phyloP scores from a whole-genome alignment of 1,140 invertebrate species.

The Drosophila baimaii region DNA sequence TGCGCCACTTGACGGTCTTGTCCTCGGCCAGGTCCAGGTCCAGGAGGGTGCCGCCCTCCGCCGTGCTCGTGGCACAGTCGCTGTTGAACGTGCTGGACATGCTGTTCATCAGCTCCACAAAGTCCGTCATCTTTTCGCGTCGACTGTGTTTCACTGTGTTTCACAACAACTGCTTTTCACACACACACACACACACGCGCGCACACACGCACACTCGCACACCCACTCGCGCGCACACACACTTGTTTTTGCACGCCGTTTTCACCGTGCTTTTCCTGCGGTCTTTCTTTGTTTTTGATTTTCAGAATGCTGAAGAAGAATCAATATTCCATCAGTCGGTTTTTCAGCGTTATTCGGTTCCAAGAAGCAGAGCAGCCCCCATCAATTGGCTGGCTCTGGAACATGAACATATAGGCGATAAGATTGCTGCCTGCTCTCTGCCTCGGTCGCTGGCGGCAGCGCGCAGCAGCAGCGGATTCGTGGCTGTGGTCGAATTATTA shows the following conservation, averaged over 20 bases:
- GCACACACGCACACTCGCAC: neutral
- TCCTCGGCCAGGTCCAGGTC: conserved; percentile 79
- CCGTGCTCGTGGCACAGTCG: conserved; percentile 75
- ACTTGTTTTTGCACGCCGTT: neutral
- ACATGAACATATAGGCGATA: conserved; percentile 31
- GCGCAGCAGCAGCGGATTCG: conserved; percentile 14
- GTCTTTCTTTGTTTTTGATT: conserved; percentile 13
- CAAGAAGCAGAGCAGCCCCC: conserved; percentile 13
- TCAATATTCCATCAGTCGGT: conserved; percentile 39
- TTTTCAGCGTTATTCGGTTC: conserved; percentile 3
- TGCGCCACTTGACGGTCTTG: conserved; percentile 83
- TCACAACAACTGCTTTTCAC: conserved; percentile 6
- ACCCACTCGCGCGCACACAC: neutral
- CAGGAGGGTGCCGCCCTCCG: conserved; percentile 70
- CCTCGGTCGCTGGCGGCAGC: conserved; percentile 14
- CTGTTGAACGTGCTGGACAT: conserved; percentile 79
- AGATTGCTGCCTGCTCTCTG: conserved; percentile 32
- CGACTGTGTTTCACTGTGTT: conserved; percentile 1
- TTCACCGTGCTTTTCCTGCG: conserved; percentile 3
- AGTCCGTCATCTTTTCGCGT: conserved; percentile 70
- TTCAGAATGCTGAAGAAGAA: conserved; percentile 12
- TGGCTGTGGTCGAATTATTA: conserved; percentile 11
- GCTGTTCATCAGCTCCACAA: conserved; percentile 73
- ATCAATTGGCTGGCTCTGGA: conserved; percentile 36
- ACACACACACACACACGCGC: too few species aligned